phyloP scores from a whole-genome alignment of 2,888 invertebrate species.

The Drosophila austrosaltans region DNA sequence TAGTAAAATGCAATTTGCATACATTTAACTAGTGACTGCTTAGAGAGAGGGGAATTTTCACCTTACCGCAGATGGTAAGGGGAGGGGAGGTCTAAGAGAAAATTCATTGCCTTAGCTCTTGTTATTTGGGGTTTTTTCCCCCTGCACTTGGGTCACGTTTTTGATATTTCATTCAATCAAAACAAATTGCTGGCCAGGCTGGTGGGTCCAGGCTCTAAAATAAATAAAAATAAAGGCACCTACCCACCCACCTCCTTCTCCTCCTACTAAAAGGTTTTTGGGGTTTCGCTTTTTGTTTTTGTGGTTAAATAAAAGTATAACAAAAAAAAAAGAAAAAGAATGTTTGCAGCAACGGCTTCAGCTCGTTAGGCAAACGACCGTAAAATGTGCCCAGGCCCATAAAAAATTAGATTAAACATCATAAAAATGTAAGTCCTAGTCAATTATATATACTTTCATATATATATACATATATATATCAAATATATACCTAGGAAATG shows the following conservation, averaged over 20 bases:
- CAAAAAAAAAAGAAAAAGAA: background rate
- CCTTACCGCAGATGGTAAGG: conserved; percentile 8
- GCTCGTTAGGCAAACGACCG: conserved; percentile 69
- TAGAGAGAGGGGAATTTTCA: conserved; percentile 4
- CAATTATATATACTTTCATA: conserved; percentile 49
- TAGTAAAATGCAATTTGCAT: conserved; percentile 70
- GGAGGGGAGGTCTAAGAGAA: conserved; percentile 19
- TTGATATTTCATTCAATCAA: conserved; percentile 80
- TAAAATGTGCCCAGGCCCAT: conserved; percentile 56
- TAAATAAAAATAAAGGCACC: conserved; percentile 64
- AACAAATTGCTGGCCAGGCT: conserved; percentile 68
- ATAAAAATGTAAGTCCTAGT: conserved; percentile 69
- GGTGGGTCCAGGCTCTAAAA: conserved; percentile 52
- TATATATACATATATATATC: background rate
- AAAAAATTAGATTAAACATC: conserved; percentile 74
- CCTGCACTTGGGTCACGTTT: conserved; percentile 73
- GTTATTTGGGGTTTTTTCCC: conserved; percentile 24
- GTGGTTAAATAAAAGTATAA: conserved; percentile 34
- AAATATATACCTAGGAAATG: conserved; percentile 23
- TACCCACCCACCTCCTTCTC: background rate
- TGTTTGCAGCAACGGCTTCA: conserved; percentile 9
- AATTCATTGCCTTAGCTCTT: conserved; percentile 56
- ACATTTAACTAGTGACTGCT: conserved; percentile 47
- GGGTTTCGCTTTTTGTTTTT: conserved; percentile 43
- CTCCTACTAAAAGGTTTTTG: conserved; percentile 2